Base-by-base conservation (phyloP, 1,140 invertebrate species). In the Thalassaphorura encarpata region DNA sequence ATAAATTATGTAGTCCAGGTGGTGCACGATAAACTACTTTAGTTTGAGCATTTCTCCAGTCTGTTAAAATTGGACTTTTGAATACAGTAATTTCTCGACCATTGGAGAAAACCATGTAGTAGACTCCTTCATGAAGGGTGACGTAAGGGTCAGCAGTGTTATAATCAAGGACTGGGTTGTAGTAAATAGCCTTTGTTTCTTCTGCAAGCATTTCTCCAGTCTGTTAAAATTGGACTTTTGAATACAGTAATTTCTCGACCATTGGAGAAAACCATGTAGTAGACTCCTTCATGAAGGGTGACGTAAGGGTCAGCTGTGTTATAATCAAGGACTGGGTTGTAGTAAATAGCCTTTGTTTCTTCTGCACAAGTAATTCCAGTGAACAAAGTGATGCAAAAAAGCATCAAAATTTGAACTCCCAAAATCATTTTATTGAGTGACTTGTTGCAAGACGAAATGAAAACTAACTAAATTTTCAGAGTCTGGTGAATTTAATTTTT, bases 41-140 rank as follows among this genome's bases (percentile, higher is more conserved):
- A 19, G 48, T 50, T 29, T 61, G 40, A 8, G 62, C 58, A n/a
- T 43, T 26, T 47, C 62, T 49, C 54, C 54, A 64, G 26, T 56
- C 67, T 59, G 13, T 72, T 62, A 66, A 67, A 68, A 5, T 70
- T 72, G 51, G 71, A 13, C 52, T 53, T 63, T 65, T 75, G n/a
- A 73, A 75, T 55, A 74, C 73, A 53, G 67, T 66, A 23, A 74
- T 72, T 42, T 54, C 55, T 33, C 43, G 40, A 23, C 46, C 42
- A 36, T 36, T 36, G 2, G 69, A 69, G 46, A 64, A 62, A 3
- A 67, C 61, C 63, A 64, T 27, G 33, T 36, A 43, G 42, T 43
- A 43, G 11, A 43, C 11, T n/a, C 42, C 42, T 66, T 76, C 8
- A 66, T 68, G 56, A 73, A 73, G 58, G 52, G 50, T 24, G 18